phyloP scores from a whole-genome alignment of 2,113 vertebrate species.

The Cololabis saira region DNA sequence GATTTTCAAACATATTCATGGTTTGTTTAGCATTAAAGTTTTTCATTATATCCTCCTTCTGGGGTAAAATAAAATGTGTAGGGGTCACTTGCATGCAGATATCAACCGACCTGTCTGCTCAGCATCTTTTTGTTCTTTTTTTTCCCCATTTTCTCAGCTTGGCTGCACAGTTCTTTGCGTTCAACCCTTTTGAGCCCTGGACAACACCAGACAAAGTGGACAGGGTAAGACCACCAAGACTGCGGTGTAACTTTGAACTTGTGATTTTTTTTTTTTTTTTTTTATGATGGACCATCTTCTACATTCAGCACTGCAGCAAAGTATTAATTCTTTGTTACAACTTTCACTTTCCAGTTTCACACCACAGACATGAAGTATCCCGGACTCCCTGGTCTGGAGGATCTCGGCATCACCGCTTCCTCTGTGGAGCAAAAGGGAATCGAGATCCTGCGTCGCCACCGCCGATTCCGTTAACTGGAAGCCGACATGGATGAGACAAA shows the following conservation, averaged over 20 bases:
- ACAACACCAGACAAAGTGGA: conserved; percentile 91
- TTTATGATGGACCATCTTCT: neutral
- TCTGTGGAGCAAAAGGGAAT: conserved; percentile 91
- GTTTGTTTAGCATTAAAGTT: neutral
- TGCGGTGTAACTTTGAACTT: neutral
- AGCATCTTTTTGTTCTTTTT: neutral
- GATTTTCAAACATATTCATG: neutral
- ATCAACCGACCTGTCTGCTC: neutral
- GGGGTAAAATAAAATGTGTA: neutral
- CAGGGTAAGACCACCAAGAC: conserved; percentile 86
- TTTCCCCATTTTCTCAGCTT: conserved; percentile 86
- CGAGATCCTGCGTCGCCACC: conserved; percentile 91
- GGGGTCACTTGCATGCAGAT: neutral
- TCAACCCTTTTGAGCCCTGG: conserved; percentile 91
- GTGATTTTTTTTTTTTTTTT: neutral
- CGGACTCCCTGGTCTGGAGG: conserved; percentile 91
- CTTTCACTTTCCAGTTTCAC: conserved; percentile 84
- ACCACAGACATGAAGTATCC: conserved; percentile 87
- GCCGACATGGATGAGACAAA: conserved; percentile 86
- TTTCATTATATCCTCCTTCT: too few species aligned
- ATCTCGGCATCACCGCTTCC: conserved; percentile 86
- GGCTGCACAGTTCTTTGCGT: conserved; percentile 83
- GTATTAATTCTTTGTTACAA: neutral
- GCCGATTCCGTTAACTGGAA: conserved; percentile 87
- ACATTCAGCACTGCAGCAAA: neutral